A percentile compares a stretch with the other conserved stretches of the same genome.
Conservation (phyloP, 2,888 invertebrate genomes). For the Rhamnusium bicolor region DNA sequence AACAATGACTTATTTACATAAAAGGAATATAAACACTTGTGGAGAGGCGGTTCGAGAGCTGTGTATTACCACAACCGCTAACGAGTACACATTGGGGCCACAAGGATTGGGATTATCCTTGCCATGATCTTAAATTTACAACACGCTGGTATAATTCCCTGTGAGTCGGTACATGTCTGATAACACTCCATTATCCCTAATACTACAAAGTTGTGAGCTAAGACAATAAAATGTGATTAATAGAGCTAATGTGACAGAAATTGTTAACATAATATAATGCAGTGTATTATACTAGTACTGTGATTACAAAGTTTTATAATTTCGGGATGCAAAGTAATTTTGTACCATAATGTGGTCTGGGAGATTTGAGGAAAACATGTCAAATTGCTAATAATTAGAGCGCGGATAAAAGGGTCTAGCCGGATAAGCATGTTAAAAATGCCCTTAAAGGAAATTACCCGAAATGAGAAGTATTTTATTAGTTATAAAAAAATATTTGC, state of each 20-base stretch:
- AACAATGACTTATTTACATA: constrained; percentile 23
- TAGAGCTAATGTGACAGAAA: constrained; percentile 4
- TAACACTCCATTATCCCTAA: constrained; percentile 23
- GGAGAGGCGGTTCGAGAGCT: not conserved
- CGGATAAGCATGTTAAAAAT: too few relatives aligned
- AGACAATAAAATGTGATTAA: constrained; percentile 21
- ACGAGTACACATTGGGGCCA: constrained; percentile 17
- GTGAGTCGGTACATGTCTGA: constrained; percentile 20
- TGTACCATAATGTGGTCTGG: too few relatives aligned
- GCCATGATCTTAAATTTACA: constrained; percentile 17
- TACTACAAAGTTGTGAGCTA: not conserved
- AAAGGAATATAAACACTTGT: constrained; percentile 25
- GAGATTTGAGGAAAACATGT: too few relatives aligned
- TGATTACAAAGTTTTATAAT: not conserved
- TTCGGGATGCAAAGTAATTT: too few relatives aligned
- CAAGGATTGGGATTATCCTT: constrained; percentile 19
- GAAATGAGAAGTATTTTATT: too few relatives aligned
- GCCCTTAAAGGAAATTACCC: too few relatives aligned
- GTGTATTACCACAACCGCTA: not conserved
- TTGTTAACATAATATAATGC: not conserved
- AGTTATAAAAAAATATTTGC: too few relatives aligned
- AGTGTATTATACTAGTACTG: not conserved
- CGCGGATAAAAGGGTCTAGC: too few relatives aligned
- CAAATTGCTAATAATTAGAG: too few relatives aligned
- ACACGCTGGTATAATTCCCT: constrained; percentile 13